phyloP scores from a whole-genome alignment of 2,113 vertebrate genomes.

The Muntiacus muntjak region DNA sequence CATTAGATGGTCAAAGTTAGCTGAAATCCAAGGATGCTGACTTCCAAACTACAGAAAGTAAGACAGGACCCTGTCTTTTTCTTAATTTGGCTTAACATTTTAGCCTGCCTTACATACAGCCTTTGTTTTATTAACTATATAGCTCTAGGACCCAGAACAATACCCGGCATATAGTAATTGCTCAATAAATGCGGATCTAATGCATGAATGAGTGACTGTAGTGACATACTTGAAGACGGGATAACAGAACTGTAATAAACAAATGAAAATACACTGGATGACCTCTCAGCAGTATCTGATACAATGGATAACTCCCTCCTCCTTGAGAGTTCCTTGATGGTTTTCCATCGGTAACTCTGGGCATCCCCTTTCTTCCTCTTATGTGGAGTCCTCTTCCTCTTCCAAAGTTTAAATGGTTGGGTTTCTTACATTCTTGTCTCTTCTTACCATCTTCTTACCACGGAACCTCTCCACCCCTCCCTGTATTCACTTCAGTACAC shows the following conservation, averaged over 20 bases:
- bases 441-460: neutral
- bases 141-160: neutral
- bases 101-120: neutral
- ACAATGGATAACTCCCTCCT: neutral
- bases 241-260: neutral
- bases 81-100: neutral
- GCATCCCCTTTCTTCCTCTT: neutral
- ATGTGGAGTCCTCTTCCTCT: neutral
- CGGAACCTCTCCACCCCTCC: neutral
- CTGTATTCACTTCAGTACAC: neutral
- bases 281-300: neutral
- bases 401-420: neutral
- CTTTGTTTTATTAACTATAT: neutral
- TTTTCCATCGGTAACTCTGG: neutral
- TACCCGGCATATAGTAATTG: neutral
- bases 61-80: neutral
- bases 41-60: neutral
- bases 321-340: neutral
- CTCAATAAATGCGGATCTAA: neutral
- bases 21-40: neutral
- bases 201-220: neutral
- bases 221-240: neutral
- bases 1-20: neutral
- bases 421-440: neutral
- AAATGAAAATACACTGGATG: neutral